phyloP scores from a whole-genome alignment of 2,888 invertebrate genomes.

The Acanthacorydalis orientalis region DNA sequence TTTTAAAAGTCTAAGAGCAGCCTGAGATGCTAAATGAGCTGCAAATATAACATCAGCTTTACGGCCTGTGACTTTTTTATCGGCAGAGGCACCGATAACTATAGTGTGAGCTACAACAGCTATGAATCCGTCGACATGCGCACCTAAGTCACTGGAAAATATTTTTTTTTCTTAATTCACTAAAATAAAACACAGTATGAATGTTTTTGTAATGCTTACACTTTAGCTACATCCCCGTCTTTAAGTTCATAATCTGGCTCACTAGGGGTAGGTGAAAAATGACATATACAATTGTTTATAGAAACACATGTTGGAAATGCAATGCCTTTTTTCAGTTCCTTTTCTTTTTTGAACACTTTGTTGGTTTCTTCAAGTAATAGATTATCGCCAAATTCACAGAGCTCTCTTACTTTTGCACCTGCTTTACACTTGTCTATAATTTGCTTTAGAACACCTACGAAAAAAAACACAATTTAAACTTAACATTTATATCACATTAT shows the following conservation, averaged over 20 bases:
- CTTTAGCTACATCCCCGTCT: slow-evolving; percentile 90
- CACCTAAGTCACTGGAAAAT: slow-evolving; percentile 76
- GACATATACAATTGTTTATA: slow-evolving; percentile 97
- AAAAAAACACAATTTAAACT: slow-evolving; percentile 5
- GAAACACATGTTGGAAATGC: slow-evolving; percentile 99
- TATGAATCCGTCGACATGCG: slow-evolving; percentile 97
- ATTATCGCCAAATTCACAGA: slow-evolving; percentile 86
- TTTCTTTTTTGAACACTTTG: slow-evolving; percentile 96
- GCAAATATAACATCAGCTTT: slow-evolving; percentile 92
- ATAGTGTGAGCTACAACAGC: slow-evolving; percentile 96
- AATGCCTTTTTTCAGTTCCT: slow-evolving; percentile 94
- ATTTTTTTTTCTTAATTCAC: slow-evolving; percentile 6
- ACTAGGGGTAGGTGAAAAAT: slow-evolving; percentile 90
- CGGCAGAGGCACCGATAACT: slow-evolving; percentile 62
- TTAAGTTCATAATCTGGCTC: slow-evolving; percentile 77
- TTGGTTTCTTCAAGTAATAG: slow-evolving; percentile 78
- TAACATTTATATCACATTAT: too few relatives aligned
- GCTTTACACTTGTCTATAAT: slow-evolving; percentile 73
- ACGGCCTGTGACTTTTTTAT: slow-evolving; percentile 64
- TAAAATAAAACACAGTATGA: not conserved
- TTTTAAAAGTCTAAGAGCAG: slow-evolving; percentile 80
- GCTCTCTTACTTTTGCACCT: slow-evolving; percentile 75
- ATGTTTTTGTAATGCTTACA: slow-evolving; percentile 46
- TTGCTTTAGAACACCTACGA: slow-evolving; percentile 76
- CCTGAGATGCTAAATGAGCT: slow-evolving; percentile 90